Evolutionary conservation across 2,113 vertebrate genomes (phyloP), one percentile per base, ranked within the genome.

Genomic region (Patagioenas fasciata): DNA sequence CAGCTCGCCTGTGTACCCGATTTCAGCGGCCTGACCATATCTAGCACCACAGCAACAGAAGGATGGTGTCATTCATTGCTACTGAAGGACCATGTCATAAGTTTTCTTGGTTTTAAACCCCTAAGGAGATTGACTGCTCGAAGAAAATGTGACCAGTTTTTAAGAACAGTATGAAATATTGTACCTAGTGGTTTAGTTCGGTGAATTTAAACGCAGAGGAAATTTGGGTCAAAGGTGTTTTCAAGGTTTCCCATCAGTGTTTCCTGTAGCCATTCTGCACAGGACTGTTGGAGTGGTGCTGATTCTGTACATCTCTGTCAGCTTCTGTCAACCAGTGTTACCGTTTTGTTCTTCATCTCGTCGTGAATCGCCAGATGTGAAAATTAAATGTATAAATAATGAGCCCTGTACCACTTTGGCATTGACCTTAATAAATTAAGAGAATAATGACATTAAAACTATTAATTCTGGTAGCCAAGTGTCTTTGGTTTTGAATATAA

Each of bases 381-480:
- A 83, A 84, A 78, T 57, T 34, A 95, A 91, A 75, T 80, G 85
- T 94, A 3, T 31, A 31, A 88, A 64, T 56, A 44, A 93, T 5
- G 40, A 93, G 36, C 85, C 77, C 69, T 90, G 91, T 96, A 95
- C 48, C 89, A 90, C 73, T 80, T 85, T 58, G 75, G 91, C 62
- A 1, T n/a, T 90, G 82, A 88, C 74, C 67, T 79, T 32, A 96
- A 96, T 96, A 95, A 95, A 96, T 69, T 9, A 32, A 72, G 54
- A 87, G 48, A 80, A 72, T 57, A 84, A 85, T 40, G 48, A 64
- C 92, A 91, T 80, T 0, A 53, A 66, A 28, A 4, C 38, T 13
- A 11, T 84, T 36, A 7, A 42, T 57, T 29, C 15, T 3, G 32
- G 53, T 14, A 34, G 40, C 36, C 24, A 10, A 10, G 15, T 47